A percentile compares a stretch with the other conserved stretches of the same genome.
Conservation (phyloP, 2,113 vertebrate genomes). For the Mesembrinibis cayennensis region DNA sequence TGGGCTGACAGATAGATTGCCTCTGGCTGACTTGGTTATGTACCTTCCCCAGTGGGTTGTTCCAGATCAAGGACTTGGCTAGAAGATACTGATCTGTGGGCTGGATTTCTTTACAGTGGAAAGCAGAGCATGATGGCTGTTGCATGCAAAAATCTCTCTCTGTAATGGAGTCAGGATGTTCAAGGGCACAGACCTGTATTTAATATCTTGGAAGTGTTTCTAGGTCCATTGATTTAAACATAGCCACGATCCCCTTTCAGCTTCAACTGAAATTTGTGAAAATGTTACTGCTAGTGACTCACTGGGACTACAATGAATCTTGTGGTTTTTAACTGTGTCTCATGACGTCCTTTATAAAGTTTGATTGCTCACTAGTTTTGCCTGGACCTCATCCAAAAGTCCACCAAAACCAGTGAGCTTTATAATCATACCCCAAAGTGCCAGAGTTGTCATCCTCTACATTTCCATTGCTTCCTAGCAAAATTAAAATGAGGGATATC, state of each 20-base stretch:
- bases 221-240: neutral
- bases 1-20: neutral
- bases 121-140: neutral
- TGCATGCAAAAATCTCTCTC: neutral
- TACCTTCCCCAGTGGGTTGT: neutral
- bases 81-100: neutral
- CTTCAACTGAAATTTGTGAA: neutral
- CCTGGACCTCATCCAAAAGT: neutral
- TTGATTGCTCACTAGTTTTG: neutral
- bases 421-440: neutral
- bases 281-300: neutral
- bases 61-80: neutral
- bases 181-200: neutral
- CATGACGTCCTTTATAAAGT: neutral
- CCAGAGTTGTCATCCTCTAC: neutral
- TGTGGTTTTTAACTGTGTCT: neutral
- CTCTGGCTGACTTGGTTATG: neutral
- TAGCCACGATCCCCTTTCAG: neutral
- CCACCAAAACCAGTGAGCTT: neutral
- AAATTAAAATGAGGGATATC: neutral
- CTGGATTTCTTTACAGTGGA: neutral
- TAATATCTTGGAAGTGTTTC: neutral
- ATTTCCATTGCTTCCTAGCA: neutral
- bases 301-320: neutral
- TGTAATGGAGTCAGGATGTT: neutral